phyloP scores from a whole-genome alignment of 2,797 vertebrate species.

The Mormyrops boulengeri region DNA sequence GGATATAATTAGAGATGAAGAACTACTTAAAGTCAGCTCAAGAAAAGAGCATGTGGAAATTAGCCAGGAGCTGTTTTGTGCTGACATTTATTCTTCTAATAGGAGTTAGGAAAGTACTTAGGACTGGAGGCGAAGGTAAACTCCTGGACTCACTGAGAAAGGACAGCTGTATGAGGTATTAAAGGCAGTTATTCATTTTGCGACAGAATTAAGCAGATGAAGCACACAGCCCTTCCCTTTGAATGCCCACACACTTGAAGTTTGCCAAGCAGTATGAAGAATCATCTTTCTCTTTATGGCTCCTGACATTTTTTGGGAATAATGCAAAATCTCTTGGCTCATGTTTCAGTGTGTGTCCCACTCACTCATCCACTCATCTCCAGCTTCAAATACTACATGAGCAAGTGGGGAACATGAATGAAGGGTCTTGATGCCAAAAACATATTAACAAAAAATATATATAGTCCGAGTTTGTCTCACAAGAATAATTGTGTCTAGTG shows the following conservation, averaged over 20 bases:
- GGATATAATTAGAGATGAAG: not conserved
- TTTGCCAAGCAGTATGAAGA: not conserved
- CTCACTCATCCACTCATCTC: not conserved
- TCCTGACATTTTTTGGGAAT: not conserved
- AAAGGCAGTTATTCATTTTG: not conserved
- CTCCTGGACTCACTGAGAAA: not conserved
- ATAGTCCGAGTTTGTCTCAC: not conserved
- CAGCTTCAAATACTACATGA: not conserved
- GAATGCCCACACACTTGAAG: not conserved
- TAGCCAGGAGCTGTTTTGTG: not conserved
- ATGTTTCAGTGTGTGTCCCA: not conserved
- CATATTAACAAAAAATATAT: not conserved
- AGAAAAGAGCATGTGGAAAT: not conserved
- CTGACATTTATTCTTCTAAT: not conserved
- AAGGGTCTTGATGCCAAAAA: not conserved
- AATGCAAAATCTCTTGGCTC: not conserved
- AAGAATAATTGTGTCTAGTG: not conserved
- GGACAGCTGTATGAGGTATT: not conserved
- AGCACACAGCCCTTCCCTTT: not conserved
- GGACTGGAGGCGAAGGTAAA: not conserved
- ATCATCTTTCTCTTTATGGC: not conserved
- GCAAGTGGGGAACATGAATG: not conserved
- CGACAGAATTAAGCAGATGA: not conserved
- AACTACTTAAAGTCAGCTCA: not conserved
- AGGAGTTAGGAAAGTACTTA: not conserved